Conservation (phyloP, 2,888 invertebrate genomes). For the Nemurella pictetii region DNA sequence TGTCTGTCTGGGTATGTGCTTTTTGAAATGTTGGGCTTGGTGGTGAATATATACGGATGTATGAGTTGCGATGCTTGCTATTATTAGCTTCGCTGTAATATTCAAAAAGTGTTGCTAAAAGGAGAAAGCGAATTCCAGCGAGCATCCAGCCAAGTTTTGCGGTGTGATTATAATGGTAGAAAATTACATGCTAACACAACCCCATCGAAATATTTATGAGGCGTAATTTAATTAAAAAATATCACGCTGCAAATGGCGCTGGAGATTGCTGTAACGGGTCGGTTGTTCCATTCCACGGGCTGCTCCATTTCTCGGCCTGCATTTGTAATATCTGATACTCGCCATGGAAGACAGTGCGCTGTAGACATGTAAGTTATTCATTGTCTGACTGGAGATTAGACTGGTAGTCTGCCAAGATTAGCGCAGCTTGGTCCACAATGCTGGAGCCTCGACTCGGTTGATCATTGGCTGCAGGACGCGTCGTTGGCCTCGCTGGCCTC, state of each 20-base stretch:
- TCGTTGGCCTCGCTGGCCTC: background rate
- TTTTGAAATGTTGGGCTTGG: no score
- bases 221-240: background rate
- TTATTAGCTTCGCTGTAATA: no score
- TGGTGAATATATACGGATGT: no score
- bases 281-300: no score
- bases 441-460: background rate
- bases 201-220: background rate
- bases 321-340: background rate
- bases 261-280: background rate
- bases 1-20: no score
- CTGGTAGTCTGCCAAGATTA: background rate
- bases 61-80: no score
- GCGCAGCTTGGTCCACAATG: background rate
- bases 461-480: no score
- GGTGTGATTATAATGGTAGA: no score
- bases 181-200: background rate
- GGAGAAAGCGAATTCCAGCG: no score
- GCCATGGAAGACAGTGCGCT: no score
- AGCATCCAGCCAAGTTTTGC: no score
- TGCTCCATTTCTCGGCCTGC: background rate
- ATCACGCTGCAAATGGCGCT: background rate
- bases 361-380: background rate
- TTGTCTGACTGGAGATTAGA: background rate
- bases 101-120: no score